Conservation (phyloP, 23 tunicate species). For the Styela clava region DNA sequence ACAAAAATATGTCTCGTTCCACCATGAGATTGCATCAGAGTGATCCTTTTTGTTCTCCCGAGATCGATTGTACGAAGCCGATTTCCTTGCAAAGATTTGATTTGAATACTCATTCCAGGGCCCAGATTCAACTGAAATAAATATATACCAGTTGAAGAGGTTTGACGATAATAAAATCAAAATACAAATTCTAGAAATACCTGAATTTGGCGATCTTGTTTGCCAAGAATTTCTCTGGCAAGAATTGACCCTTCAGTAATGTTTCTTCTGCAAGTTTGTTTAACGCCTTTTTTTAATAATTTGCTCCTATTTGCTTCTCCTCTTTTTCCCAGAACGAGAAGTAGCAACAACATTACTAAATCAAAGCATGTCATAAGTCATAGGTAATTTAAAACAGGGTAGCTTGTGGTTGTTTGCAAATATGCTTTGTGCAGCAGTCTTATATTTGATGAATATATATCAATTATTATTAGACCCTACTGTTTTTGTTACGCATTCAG, state of each 20-base stretch:
- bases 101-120: conserved; percentile 30
- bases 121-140: conserved; percentile 44
- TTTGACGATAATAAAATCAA: background rate
- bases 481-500: too few relatives aligned
- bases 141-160: background rate
- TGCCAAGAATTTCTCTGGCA: conserved; percentile 62
- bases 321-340: conserved; percentile 40
- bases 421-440: too few relatives aligned
- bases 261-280: background rate
- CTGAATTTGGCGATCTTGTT: conserved; percentile 44
- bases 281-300: background rate
- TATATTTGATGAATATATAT: too few relatives aligned
- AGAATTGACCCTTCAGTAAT: conserved; percentile 24
- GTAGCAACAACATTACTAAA: conserved; percentile 43
- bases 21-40: conserved; percentile 31
- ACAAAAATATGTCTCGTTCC: conserved; percentile 31
- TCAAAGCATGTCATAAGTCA: background rate
- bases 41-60: background rate
- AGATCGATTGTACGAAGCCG: conserved; percentile 39
- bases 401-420: too few relatives aligned
- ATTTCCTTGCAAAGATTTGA: conserved; percentile 41
- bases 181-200: too few relatives aligned
- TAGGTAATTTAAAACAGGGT: too few relatives aligned
- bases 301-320: conserved; percentile 3
- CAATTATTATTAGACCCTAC: too few relatives aligned